Base-by-base conservation (phyloP, 2,888 invertebrate genomes). In the Odontomyia ornata region DNA sequence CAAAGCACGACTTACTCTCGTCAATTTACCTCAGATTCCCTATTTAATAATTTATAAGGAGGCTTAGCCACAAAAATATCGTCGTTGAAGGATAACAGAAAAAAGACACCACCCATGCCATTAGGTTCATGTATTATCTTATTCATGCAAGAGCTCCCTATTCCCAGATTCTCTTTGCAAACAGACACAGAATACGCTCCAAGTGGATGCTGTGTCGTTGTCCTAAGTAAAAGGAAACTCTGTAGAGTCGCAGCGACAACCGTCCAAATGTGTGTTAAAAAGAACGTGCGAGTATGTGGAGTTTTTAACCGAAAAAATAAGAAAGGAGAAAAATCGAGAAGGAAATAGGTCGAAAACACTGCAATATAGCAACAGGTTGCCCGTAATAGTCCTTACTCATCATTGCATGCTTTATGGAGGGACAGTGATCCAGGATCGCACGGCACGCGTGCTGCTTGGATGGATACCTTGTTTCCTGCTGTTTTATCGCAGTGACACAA, bases 31-130 rank as follows among this genome's bases (percentile, higher is more conserved):
- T 23, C 25, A 18, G 36, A 65, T 23, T 36, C 2, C 43, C 43
- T 43, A 43, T 65, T 65, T 18, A 65, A 65, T 65, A 36, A 65
- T 65, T 30, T 65, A 65, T 43, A 36, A 65, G 65, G 7, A 43
- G 27, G 36, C 65, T 18, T 18, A 64, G 36, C 2, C 43, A 36
- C 65, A 36, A 43, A 36, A 65, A 65, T 65, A 36, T 65, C 43
- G 36, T 43, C 60, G 13, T 23, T 23, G n/a, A 60, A 60, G 25
- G 21, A 60, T 60, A 60, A 7, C 11, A 60, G 23, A 23, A 5
- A 25, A 60, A 60, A 60, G 60, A 60, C 11, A 25, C 21, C 60
- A 25, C 60, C 60, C 25, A 4, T 60, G 60, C 60, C 18, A 60
- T 60, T 60, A 15, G 15, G 18, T 4, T 52, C 52, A 15, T 52